Evolutionary conservation across 2,797 vertebrate genomes (phyloP).

Genomic region (Poecilia wingei): DNA sequence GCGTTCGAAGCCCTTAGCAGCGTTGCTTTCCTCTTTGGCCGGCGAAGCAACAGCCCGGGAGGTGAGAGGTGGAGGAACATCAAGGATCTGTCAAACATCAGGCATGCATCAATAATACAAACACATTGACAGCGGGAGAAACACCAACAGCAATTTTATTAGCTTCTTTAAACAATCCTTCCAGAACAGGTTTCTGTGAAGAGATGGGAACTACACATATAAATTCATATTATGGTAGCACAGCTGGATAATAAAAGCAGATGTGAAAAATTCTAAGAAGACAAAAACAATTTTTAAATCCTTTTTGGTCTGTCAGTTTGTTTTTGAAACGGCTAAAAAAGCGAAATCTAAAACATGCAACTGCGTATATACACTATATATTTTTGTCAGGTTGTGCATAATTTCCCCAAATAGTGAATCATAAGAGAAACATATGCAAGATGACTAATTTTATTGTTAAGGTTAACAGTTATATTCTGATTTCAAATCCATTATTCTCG

Average conservation of each 20-base stretch:
- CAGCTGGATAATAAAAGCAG: background rate
- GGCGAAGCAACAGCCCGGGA: background rate
- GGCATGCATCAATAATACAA: background rate
- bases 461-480: background rate
- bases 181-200: background rate
- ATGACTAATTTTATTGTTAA: background rate
- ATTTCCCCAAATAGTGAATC: background rate
- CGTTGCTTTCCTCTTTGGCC: background rate
- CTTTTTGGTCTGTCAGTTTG: background rate
- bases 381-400: background rate
- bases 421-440: background rate
- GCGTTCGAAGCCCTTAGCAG: conserved; percentile 60
- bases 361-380: background rate
- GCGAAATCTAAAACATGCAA: background rate
- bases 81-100: conserved; percentile 31
- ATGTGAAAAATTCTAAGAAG: background rate
- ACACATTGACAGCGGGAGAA: background rate
- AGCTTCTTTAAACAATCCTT: background rate
- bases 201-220: background rate
- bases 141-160: background rate
- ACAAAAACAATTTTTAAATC: too few relatives aligned
- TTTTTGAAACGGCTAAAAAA: background rate
- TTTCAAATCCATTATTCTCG: background rate
- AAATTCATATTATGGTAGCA: background rate
- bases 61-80: background rate